Percentiles rank a stretch among this genome's conserved stretches.
phyloP scores from a whole-genome alignment of 2,888 invertebrate species.

The Hydriomena furcata region DNA sequence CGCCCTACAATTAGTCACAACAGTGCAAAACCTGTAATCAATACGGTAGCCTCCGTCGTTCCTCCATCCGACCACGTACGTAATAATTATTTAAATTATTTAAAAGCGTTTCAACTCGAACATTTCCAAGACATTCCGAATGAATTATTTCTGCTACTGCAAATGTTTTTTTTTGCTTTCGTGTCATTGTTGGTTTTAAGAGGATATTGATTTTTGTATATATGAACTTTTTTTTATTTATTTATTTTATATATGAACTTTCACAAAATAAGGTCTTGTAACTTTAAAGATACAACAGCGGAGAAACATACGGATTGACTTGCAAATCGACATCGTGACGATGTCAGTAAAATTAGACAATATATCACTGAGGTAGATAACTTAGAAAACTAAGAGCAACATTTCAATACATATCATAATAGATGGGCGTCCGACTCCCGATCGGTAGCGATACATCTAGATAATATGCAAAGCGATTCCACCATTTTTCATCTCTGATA shows the following conservation, averaged over 20 bases:
- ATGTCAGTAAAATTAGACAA: conserved; percentile 27
- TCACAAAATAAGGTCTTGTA: no score
- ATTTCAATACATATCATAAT: conserved; percentile 41
- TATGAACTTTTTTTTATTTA: no score
- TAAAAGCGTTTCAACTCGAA: conserved; percentile 47
- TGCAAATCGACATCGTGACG: conserved; percentile 26
- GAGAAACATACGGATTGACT: conserved; percentile 18
- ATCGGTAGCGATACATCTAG: conserved; percentile 44
- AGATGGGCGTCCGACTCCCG: conserved; percentile 41
- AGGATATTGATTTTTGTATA: no score
- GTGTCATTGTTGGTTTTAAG: no score
- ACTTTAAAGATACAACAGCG: no score
- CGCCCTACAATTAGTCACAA: conserved; percentile 60
- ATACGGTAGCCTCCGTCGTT: conserved; percentile 53
- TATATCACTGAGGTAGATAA: conserved; percentile 32
- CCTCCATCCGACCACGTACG: conserved; percentile 43
- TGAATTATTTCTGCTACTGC: conserved; percentile 32
- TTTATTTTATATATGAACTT: no score
- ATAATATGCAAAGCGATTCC: conserved; percentile 49
- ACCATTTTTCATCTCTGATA: conserved; percentile 58
- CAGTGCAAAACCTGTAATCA: conserved; percentile 54
- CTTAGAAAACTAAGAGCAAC: conserved; percentile 36
- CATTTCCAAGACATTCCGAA: conserved; percentile 34
- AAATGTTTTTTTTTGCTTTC: conserved; percentile 5
- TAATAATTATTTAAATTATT: conserved; percentile 64